Percentiles rank a stretch among this genome's conserved stretches.
These are phyloP conservation scores for Hippopotamyrus pictus DNA, from an alignment of 2,797 vertebrate species.

Conservation along the genomic window DNA sequence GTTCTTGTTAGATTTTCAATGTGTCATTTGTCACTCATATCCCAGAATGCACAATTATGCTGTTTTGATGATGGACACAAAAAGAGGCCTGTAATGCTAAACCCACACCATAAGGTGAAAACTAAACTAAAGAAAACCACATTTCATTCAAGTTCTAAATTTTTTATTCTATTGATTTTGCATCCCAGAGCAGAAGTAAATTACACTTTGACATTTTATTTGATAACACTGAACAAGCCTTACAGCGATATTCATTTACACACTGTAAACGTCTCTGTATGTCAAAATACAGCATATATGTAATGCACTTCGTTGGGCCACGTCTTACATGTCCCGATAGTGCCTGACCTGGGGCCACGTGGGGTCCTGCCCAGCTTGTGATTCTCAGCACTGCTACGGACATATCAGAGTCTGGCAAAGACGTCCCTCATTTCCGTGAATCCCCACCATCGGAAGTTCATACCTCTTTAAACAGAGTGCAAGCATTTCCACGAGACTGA, in stretches of 20 bases:
- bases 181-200: constrained; percentile 24
- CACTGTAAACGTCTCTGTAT: constrained; percentile 69
- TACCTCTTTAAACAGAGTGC: constrained; percentile 49
- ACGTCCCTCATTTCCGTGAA: constrained; percentile 36
- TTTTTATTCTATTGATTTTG: constrained; percentile 20
- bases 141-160: not conserved
- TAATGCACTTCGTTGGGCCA: constrained; percentile 71
- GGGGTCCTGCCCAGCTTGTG: constrained; percentile 35
- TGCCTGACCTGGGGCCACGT: constrained; percentile 35
- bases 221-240: constrained; percentile 71
- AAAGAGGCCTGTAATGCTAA: not conserved
- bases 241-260: constrained; percentile 67
- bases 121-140: not conserved
- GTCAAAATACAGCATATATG: constrained; percentile 70
- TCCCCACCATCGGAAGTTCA: constrained; percentile 66
- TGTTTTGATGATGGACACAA: not conserved
- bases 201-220: constrained; percentile 49
- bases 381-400: constrained; percentile 43
- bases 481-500: constrained; percentile 23
- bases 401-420: constrained; percentile 46
- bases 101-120: not conserved
- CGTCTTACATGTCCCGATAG: constrained; percentile 53
- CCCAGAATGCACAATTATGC: not conserved
- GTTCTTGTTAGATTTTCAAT: not conserved
- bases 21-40: not conserved